These are phyloP conservation scores for Pterocles burchelli DNA, from an alignment of 2,113 vertebrate genomes.

Conservation along the genomic window DNA sequence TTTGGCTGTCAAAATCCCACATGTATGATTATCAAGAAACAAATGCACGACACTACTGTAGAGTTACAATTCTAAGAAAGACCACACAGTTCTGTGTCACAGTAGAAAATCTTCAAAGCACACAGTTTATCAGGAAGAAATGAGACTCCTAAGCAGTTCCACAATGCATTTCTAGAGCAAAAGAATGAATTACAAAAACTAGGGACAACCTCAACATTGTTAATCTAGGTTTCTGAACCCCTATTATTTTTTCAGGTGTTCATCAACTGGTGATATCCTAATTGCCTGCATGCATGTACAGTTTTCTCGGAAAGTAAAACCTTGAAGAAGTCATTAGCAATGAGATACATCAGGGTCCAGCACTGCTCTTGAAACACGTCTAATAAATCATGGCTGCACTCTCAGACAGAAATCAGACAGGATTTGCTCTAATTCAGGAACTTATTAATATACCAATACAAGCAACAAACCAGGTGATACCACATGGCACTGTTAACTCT, in stretches of 20 bases:
- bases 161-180: background rate
- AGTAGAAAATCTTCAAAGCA: background rate
- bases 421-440: background rate
- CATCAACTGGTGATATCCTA: background rate
- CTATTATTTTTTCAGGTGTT: background rate
- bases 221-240: background rate
- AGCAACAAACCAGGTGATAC: background rate
- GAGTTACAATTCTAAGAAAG: background rate
- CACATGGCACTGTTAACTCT: background rate
- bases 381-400: background rate
- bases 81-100: background rate
- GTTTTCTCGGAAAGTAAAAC: background rate
- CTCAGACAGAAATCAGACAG: background rate
- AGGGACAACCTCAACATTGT: background rate
- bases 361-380: background rate
- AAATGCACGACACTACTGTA: background rate
- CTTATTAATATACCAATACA: background rate
- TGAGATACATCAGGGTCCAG: background rate
- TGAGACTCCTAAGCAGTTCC: background rate
- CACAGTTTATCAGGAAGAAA: background rate
- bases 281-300: background rate
- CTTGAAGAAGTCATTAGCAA: background rate
- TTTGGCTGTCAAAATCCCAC: background rate
- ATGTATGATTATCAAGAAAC: background rate
- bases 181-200: background rate